Percentiles rank a stretch among this genome's conserved stretches.
phyloP scores from a whole-genome alignment of 1,140 invertebrate species.

The Macrosteles quadrilineatus region DNA sequence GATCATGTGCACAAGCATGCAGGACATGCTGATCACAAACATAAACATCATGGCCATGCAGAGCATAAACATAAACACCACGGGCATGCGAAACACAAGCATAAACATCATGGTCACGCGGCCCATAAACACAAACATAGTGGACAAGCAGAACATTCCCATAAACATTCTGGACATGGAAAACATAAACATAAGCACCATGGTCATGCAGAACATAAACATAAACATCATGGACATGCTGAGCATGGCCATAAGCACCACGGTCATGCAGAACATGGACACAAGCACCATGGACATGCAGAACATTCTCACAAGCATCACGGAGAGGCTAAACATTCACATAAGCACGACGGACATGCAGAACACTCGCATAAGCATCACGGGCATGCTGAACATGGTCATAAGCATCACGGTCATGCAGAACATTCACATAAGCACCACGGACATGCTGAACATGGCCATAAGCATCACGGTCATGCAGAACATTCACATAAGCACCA shows the following conservation, averaged over 20 bases:
- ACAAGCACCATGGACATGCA: constrained; percentile 15
- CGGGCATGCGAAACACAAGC: background rate
- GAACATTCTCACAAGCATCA: constrained; percentile 23
- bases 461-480: constrained; percentile 24
- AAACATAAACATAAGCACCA: constrained; percentile 28
- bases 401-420: constrained; percentile 26
- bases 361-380: constrained; percentile 21
- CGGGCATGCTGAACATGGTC: constrained; percentile 21
- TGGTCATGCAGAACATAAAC: constrained; percentile 24
- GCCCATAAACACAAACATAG: constrained; percentile 30
- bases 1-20: constrained; percentile 20
- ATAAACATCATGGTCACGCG: constrained; percentile 29
- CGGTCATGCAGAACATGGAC: constrained; percentile 3
- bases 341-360: constrained; percentile 14
- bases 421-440: constrained; percentile 30
- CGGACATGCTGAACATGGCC: constrained; percentile 25
- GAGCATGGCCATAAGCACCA: constrained; percentile 21
- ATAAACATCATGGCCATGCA: constrained; percentile 8
- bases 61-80: background rate
- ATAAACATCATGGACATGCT: constrained; percentile 9
- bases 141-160: constrained; percentile 27
- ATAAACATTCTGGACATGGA: constrained; percentile 29
- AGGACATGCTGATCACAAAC: background rate
- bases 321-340: background rate
- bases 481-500: constrained; percentile 23